Evolutionary conservation across 53 echinoderm and acorn worm genomes (phyloP), one percentile per base, ranked within the genome.

Genomic region (Temnopleurus reevesii): DNA sequence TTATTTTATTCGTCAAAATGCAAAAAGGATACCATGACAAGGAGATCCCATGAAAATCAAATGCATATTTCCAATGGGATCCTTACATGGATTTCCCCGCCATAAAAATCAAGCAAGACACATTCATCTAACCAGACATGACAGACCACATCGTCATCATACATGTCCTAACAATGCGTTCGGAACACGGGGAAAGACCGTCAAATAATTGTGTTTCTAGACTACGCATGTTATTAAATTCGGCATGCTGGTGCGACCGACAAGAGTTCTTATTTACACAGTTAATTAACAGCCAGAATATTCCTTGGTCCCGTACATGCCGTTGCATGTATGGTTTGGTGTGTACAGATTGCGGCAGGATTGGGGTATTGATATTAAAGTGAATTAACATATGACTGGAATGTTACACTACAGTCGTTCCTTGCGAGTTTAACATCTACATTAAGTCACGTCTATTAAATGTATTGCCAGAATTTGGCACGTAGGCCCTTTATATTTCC

Each of bases 171-270:
- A 83, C 83, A 83, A 83, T 34, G 36, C 31, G 54, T 83, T 8
- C 33, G 51, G 7, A 55, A 36, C 17, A 9, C 71, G 34, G 26
- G 29, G 41, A 36, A 3, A 57, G 45, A 45, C 45, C 85, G 33
- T 85, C 65, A 87, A 87, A 87, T 87, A 87, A 87, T 87, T 87
- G 88, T 87, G 88, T 87, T 87, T 87, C 88, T 87, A 87, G 88
- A 87, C 71, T 87, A 87, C 61, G 86, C 30, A 43, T 46, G 88
- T 87, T 87, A 87, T 87, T 87, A 87, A 87, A 87, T 87, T 87
- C 88, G 31, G 29, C 65, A 65, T 53, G 46, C 45, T 18, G 66
- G 88, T 87, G 71, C 46, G 88, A 66, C 65, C 17, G 59, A 65
- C 88, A 66, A 87, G 66, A 31, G 88, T 31, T 34, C 46, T 87